phyloP scores from a whole-genome alignment of 2,888 invertebrate species.

The Spodoptera littoralis region DNA sequence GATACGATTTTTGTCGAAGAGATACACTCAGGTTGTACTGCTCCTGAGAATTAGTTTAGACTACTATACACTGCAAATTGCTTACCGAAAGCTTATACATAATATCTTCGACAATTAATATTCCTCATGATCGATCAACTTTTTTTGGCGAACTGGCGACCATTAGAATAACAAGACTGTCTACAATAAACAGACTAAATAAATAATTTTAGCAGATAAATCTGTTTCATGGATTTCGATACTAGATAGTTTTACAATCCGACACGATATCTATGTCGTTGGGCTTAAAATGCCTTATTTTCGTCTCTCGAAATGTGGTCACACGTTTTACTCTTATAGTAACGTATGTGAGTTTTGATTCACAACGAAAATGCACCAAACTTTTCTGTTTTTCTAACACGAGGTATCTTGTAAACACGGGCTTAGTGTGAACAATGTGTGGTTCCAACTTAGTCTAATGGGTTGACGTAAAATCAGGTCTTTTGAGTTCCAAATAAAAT shows the following conservation, averaged over 20 bases:
- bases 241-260: not conserved
- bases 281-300: conserved; percentile 51
- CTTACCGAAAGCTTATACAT: no score
- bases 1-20: conserved; percentile 9
- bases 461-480: not conserved
- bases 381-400: conserved; percentile 50
- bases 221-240: not conserved
- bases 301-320: conserved; percentile 63
- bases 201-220: no score
- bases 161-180: no score
- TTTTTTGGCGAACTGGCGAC: no score
- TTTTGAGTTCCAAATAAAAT: no score
- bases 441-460: not conserved
- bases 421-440: conserved; percentile 21
- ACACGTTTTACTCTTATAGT: conserved; percentile 66
- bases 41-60: no score
- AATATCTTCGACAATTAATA: no score
- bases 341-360: conserved; percentile 80
- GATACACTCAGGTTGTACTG: no score
- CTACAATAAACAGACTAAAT: no score
- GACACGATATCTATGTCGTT: conserved; percentile 43
- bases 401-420: conserved; percentile 53
- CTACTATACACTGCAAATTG: no score
- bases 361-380: conserved; percentile 66
- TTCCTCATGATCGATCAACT: no score